Conservation (phyloP, 35 echinoderm and acorn worm species). For the Nesometra sesokonis region DNA sequence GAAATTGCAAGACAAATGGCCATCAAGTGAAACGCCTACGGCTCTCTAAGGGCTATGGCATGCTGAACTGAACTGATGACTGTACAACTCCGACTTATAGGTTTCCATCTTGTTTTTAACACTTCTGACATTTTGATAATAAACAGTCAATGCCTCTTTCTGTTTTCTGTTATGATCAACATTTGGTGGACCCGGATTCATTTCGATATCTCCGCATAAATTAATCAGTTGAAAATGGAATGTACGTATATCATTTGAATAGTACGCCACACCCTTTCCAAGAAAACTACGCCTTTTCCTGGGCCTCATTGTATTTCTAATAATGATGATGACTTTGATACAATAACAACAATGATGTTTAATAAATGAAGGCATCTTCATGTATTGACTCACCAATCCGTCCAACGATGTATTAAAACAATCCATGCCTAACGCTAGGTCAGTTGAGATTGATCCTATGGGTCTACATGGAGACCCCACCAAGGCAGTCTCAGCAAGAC, state of each 20-base stretch:
- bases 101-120: background rate
- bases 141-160: background rate
- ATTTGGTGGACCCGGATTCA: background rate
- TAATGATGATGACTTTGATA: background rate
- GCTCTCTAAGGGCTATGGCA: too few relatives aligned
- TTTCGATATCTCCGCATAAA: background rate
- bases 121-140: background rate
- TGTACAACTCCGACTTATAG: background rate
- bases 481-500: background rate
- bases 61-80: too few relatives aligned
- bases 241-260: background rate
- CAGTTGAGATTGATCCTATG: background rate
- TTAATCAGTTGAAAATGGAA: background rate
- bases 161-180: background rate
- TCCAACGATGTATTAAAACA: background rate
- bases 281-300: background rate
- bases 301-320: background rate
- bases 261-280: background rate
- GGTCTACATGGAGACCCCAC: background rate
- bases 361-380: background rate
- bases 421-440: background rate
- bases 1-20: too few relatives aligned
- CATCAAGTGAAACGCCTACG: too few relatives aligned
- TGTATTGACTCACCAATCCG: background rate
- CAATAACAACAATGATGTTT: background rate